Conservation (phyloP, 2,888 invertebrate genomes). For the Nomada ruficornis region DNA sequence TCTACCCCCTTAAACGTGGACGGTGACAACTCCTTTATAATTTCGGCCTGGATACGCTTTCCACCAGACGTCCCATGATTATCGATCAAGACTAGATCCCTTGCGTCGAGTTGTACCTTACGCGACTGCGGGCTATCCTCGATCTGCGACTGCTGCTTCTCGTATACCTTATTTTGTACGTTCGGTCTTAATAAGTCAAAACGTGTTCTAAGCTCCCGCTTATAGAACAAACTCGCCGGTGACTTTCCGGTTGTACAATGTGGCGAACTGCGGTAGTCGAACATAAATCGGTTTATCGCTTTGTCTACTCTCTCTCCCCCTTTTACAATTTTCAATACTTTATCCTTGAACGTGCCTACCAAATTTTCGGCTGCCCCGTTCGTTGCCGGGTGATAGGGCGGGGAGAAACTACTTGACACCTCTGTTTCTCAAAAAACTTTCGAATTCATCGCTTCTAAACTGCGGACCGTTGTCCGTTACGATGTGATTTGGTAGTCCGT, state of each 20-base stretch:
- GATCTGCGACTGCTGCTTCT: not conserved
- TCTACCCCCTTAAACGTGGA: constrained; percentile 46
- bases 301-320: constrained; percentile 50
- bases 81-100: constrained; percentile 52
- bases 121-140: constrained; percentile 12
- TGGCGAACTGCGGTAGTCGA: constrained; percentile 55
- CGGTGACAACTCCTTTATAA: constrained; percentile 45
- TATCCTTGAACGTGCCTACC: constrained; percentile 45
- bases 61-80: constrained; percentile 17
- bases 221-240: constrained; percentile 57
- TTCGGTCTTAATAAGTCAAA: constrained; percentile 56
- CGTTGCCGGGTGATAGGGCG: constrained; percentile 57
- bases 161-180: not conserved
- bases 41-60: constrained; percentile 36
- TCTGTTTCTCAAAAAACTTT: constrained; percentile 17
- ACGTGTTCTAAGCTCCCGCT: constrained; percentile 54
- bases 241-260: constrained; percentile 55
- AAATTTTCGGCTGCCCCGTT: constrained; percentile 54
- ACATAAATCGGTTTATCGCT: constrained; percentile 52
- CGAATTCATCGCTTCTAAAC: constrained; percentile 35
- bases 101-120: constrained; percentile 3
- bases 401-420: constrained; percentile 43
- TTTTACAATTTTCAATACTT: constrained; percentile 51
- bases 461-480: constrained; percentile 35
- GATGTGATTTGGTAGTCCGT: constrained; percentile 20